phyloP scores from a whole-genome alignment of 2,113 vertebrate species.

The Marmota monax region DNA sequence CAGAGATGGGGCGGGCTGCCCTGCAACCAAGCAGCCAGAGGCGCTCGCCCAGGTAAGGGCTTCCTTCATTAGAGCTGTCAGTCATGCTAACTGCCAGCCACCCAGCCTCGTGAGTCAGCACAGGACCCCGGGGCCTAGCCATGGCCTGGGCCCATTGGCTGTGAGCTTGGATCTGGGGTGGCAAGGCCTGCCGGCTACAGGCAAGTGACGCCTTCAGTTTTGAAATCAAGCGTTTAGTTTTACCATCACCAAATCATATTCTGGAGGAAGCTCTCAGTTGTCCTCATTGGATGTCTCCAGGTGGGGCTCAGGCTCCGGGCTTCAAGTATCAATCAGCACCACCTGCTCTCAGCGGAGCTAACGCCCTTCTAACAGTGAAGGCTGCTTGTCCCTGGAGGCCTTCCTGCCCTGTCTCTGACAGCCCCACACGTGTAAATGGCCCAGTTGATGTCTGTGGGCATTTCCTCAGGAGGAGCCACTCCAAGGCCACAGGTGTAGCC shows the following conservation, averaged over 20 bases:
- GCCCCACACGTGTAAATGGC: fast-evolving
- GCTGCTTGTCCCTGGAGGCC: fast-evolving
- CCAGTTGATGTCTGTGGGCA: fast-evolving
- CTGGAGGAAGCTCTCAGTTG: not conserved
- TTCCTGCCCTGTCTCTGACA: fast-evolving
- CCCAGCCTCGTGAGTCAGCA: conserved; percentile 7
- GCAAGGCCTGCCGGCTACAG: fast-evolving
- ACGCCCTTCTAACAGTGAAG: fast-evolving
- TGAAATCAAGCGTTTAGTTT: not conserved
- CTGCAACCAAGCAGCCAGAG: not conserved
- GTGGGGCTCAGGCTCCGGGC: fast-evolving
- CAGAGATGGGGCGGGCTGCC: not conserved
- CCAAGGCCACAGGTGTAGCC: fast-evolving
- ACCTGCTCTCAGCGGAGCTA: fast-evolving
- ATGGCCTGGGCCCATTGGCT: not conserved
- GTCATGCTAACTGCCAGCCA: conserved; percentile 60
- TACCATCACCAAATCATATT: fast-evolving
- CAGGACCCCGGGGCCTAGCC: not conserved
- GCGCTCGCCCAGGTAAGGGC: conserved; percentile 35
- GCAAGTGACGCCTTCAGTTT: fast-evolving
- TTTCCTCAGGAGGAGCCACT: not conserved
- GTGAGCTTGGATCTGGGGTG: fast-evolving
- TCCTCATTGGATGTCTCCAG: fast-evolving
- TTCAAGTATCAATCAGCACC: fast-evolving
- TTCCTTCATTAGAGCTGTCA: conserved; percentile 69